Conservation (phyloP, 92 coral and sea anemone species). For the Zoanthus solanderi region DNA sequence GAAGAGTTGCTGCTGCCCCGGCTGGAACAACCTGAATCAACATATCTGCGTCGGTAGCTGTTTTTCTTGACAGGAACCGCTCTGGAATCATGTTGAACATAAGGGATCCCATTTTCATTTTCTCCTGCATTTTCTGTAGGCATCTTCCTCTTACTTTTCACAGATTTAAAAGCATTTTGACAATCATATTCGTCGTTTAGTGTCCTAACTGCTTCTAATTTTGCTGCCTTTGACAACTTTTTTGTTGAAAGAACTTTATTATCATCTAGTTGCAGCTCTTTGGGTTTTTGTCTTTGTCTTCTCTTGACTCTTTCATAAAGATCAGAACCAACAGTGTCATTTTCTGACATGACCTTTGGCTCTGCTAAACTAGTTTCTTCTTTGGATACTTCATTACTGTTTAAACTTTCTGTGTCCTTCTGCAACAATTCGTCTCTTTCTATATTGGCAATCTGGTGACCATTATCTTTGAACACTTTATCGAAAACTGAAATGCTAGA, state of each 20-base stretch:
- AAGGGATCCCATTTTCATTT: background rate
- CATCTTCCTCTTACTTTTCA: background rate
- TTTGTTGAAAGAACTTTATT: background rate
- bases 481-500: slow-evolving; percentile 51
- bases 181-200: background rate
- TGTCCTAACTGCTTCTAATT: slow-evolving; percentile 7
- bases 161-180: background rate
- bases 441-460: background rate
- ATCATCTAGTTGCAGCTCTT: background rate
- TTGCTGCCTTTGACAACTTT: background rate
- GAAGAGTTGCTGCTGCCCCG: slow-evolving; percentile 32
- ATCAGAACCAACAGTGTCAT: slow-evolving; percentile 36
- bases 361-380: background rate
- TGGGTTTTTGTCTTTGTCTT: slow-evolving; percentile 43
- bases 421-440: background rate
- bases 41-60: background rate
- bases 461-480: slow-evolving; percentile 10
- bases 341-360: slow-evolving; percentile 2
- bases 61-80: background rate
- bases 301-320: slow-evolving; percentile 61
- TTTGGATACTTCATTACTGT: background rate
- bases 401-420: background rate
- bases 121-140: background rate
- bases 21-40: background rate
- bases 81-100: background rate